These are phyloP conservation scores for Microtus pennsylvanicus DNA, from an alignment of 2,113 vertebrate genomes.

Conservation along the genomic window DNA sequence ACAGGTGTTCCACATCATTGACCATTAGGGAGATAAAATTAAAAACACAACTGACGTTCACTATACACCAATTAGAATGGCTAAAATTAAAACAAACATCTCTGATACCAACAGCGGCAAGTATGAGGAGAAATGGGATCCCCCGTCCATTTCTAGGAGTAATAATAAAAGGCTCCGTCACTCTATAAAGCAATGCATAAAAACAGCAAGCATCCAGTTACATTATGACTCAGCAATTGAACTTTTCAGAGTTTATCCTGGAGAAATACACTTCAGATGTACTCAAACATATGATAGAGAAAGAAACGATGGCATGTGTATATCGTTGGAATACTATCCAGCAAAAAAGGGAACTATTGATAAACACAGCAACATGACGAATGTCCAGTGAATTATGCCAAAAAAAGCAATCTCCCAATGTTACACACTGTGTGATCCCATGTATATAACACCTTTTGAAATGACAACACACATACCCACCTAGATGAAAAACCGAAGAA, in stretches of 20 bases:
- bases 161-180: neutral
- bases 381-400: neutral
- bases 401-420: neutral
- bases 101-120: neutral
- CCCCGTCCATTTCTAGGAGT: neutral
- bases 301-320: neutral
- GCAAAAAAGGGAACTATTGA: neutral
- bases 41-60: neutral
- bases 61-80: neutral
- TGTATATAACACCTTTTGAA: neutral
- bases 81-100: slow-evolving; percentile 42
- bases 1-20: neutral
- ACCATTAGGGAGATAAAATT: neutral
- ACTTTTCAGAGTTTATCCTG: slow-evolving; percentile 29
- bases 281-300: neutral
- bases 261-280: neutral
- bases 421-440: neutral
- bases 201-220: slow-evolving; percentile 35
- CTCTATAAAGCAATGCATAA: slow-evolving; percentile 9
- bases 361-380: neutral
- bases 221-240: slow-evolving; percentile 14
- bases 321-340: neutral
- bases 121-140: neutral
- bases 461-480: neutral
- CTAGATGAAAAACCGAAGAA: neutral